Percentiles rank a stretch among this genome's conserved stretches.
Conservation (phyloP, 2,888 invertebrate species). For the Andrena praecox region DNA sequence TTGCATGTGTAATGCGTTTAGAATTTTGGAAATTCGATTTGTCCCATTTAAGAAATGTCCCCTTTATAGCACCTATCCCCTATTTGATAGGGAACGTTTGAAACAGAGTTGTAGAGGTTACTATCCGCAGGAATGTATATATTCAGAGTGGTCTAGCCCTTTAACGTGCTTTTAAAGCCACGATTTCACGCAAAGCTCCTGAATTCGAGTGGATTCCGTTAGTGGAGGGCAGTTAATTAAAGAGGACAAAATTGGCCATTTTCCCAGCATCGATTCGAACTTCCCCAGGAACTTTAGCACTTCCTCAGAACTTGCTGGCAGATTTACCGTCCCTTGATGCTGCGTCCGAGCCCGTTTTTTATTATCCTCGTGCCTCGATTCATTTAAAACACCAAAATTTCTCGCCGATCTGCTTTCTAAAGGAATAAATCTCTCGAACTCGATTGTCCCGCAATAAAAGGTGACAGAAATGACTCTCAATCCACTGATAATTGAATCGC, state of each 20-base stretch:
- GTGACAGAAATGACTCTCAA: background rate
- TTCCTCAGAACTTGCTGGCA: constrained; percentile 63
- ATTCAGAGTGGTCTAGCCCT: background rate
- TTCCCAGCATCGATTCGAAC: constrained; percentile 18
- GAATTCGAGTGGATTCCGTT: constrained; percentile 18
- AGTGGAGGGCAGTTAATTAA: constrained; percentile 52
- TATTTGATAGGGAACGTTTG: no score
- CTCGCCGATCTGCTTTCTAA: background rate
- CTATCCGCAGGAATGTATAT: no score
- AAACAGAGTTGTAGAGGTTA: no score
- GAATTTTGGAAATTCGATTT: no score
- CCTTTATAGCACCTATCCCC: no score
- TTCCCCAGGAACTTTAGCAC: constrained; percentile 56
- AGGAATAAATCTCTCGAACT: background rate
- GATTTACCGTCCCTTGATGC: constrained; percentile 66
- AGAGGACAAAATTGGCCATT: constrained; percentile 49
- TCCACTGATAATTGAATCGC: background rate
- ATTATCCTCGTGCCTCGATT: background rate
- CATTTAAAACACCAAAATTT: no score
- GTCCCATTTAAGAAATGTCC: no score
- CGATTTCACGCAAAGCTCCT: background rate
- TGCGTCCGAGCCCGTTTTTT: constrained; percentile 1
- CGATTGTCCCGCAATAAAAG: background rate
- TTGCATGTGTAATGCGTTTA: no score
- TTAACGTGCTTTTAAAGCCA: background rate